phyloP scores from a whole-genome alignment of 2,888 invertebrate genomes.

The Alsophila aescularia region DNA sequence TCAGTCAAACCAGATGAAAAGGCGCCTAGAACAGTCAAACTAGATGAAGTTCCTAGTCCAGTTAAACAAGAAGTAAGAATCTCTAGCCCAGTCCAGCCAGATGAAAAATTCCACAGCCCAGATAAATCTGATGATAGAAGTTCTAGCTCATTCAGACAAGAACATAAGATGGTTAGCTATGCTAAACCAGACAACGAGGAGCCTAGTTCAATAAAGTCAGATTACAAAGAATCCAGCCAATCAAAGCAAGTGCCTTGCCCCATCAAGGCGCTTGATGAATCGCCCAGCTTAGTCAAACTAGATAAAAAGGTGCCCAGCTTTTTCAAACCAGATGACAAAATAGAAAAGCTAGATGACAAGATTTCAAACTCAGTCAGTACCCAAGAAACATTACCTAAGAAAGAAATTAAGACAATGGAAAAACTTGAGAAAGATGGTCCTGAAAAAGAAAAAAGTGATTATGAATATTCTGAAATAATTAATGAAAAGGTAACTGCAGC shows the following conservation, averaged over 20 bases:
- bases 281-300: constrained; percentile 3
- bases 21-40: constrained; percentile 11
- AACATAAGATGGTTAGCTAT: constrained; percentile 7
- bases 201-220: constrained; percentile 1
- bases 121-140: constrained; percentile 1
- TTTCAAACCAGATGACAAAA: constrained; percentile 3
- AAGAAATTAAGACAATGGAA: neutral
- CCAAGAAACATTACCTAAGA: neutral
- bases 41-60: neutral
- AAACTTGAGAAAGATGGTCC: constrained; percentile 45
- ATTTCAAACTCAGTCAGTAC: no score
- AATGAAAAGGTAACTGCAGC: neutral
- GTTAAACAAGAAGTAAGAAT: neutral
- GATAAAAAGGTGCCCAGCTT: constrained; percentile 7
- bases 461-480: neutral
- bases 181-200: constrained; percentile 2
- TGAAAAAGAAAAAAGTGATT: constrained; percentile 35
- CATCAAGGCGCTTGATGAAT: constrained; percentile 4
- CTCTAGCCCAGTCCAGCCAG: constrained; percentile 10
- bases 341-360: constrained; percentile 11
- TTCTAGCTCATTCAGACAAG: constrained; percentile 1
- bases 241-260: constrained; percentile 8
- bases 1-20: constrained; percentile 10
- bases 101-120: constrained; percentile 1
- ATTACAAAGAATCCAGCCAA: constrained; percentile 3